phyloP scores from a whole-genome alignment of 2,888 invertebrate species.

The Geophilus truncorum region DNA sequence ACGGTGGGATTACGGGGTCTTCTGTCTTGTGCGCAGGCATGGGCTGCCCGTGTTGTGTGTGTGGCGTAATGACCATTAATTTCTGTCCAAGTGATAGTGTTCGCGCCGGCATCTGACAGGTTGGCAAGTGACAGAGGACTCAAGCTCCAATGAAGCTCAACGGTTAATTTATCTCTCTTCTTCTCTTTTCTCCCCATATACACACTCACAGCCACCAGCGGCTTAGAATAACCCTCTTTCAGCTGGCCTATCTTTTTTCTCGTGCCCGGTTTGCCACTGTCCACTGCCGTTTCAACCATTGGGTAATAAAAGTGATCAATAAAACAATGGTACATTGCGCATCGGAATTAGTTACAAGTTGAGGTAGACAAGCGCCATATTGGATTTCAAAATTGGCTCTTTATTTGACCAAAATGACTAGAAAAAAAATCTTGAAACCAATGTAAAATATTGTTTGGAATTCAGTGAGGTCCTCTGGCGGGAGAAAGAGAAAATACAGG shows the following conservation, averaged over 20 bases:
- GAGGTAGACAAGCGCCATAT: not conserved
- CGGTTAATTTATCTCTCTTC: not conserved
- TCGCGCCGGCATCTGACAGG: not conserved
- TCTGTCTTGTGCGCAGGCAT: not conserved
- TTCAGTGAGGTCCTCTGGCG: too few relatives aligned
- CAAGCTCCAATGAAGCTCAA: not conserved
- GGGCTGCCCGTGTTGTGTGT: not conserved
- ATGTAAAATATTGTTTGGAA: too few relatives aligned
- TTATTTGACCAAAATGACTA: not conserved
- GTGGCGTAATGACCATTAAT: slow-evolving; percentile 23
- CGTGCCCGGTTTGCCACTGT: not conserved
- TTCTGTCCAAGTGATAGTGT: slow-evolving; percentile 7
- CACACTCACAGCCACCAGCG: not conserved
- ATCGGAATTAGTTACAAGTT: not conserved
- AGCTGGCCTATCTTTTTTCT: not conserved
- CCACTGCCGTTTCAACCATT: not conserved
- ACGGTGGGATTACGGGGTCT: not conserved
- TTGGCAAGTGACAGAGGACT: not conserved
- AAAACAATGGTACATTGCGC: not conserved
- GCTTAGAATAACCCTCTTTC: not conserved
- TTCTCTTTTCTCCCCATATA: not conserved
- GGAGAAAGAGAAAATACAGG: too few relatives aligned
- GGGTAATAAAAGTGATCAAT: not conserved
- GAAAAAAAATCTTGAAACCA: too few relatives aligned
- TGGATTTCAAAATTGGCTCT: not conserved